Evolutionary conservation across 2,888 invertebrate species (phyloP).

Genomic region (Pemphredon lugubris): DNA sequence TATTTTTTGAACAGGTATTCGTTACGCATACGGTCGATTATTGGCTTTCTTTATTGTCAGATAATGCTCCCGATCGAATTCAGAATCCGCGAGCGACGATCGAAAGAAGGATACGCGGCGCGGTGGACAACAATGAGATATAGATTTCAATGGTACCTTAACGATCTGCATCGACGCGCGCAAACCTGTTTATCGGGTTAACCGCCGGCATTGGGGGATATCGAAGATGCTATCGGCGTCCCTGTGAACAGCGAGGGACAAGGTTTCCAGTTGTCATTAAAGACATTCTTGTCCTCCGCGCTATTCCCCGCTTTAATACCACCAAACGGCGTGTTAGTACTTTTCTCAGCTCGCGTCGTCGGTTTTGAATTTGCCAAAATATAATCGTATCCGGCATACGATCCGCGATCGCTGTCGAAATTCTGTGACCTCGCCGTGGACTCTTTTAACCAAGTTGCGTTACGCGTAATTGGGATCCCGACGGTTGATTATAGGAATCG

Average conservation of each 20-base stretch:
- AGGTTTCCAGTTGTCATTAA: constrained; percentile 51
- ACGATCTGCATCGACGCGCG: constrained; percentile 59
- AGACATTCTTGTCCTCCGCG: constrained; percentile 23
- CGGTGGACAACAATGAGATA: constrained; percentile 63
- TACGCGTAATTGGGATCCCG: too few relatives aligned
- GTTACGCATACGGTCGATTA: not conserved
- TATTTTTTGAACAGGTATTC: too few relatives aligned
- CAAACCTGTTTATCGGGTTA: constrained; percentile 68
- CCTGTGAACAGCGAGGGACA: constrained; percentile 33
- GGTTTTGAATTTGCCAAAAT: too few relatives aligned
- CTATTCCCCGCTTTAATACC: constrained; percentile 10
- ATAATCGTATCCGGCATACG: too few relatives aligned
- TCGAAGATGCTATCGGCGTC: constrained; percentile 46
- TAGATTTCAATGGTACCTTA: constrained; percentile 67
- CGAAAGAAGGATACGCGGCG: constrained; percentile 27
- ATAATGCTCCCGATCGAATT: constrained; percentile 35
- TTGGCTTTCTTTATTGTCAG: too few relatives aligned
- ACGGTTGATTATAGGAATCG: too few relatives aligned
- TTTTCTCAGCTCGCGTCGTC: too few relatives aligned
- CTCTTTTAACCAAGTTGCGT: too few relatives aligned
- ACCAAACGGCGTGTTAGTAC: too few relatives aligned
- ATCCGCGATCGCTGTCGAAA: too few relatives aligned
- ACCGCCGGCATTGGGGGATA: constrained; percentile 59
- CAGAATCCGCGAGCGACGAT: constrained; percentile 33
- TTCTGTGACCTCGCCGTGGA: too few relatives aligned